These are phyloP conservation scores for Styela clava DNA, from an alignment of 23 tunicate genomes.

Conservation along the genomic window DNA sequence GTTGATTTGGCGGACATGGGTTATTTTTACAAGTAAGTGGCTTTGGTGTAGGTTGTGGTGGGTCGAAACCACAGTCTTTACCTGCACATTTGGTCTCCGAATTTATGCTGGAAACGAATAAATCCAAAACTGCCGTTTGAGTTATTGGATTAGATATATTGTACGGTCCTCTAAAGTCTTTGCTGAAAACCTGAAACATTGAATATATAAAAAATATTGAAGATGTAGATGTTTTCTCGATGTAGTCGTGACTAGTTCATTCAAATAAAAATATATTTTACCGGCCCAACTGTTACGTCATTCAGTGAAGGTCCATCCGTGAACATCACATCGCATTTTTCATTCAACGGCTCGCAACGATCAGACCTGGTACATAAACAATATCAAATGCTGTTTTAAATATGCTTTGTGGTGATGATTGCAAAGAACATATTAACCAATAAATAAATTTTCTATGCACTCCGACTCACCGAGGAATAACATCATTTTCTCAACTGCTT, in stretches of 20 bases:
- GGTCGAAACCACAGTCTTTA: conserved; percentile 57
- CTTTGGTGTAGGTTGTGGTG: conserved; percentile 61
- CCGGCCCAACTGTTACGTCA: conserved; percentile 71
- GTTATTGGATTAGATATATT: conserved; percentile 72
- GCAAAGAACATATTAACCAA: too few species aligned
- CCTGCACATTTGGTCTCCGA: conserved; percentile 39
- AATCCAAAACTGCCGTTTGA: conserved; percentile 67
- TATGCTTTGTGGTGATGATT: too few species aligned
- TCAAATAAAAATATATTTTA: conserved; percentile 5
- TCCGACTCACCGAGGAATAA: too few species aligned
- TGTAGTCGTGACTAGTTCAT: too few species aligned
- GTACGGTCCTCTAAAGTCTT: conserved; percentile 60
- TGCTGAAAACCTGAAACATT: conserved; percentile 60
- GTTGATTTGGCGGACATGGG: conserved; percentile 84
- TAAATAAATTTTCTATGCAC: too few species aligned
- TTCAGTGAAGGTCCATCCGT: conserved; percentile 63
- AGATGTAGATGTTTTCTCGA: too few species aligned
- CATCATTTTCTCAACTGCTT: too few species aligned
- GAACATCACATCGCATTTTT: conserved; percentile 63
- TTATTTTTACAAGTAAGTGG: conserved; percentile 78
- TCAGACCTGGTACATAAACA: conserved; percentile 23
- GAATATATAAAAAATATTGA: too few species aligned
- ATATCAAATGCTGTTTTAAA: too few species aligned
- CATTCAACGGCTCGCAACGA: conserved; percentile 54
- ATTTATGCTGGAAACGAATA: conserved; percentile 52